Evolutionary conservation across 2,888 invertebrate species (phyloP).

Genomic region (Lathronympha strigana): DNA sequence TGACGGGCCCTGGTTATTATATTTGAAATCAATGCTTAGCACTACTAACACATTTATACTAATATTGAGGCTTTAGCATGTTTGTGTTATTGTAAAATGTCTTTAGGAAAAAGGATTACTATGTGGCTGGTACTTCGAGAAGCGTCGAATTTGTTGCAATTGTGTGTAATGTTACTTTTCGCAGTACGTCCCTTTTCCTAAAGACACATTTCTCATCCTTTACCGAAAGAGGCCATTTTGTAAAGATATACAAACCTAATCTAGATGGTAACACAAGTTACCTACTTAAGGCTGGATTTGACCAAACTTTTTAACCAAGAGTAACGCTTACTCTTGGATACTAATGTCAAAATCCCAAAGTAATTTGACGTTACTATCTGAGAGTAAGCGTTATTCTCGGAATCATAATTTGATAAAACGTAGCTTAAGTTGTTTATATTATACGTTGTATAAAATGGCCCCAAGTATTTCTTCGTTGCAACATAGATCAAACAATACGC

Average conservation of each 20-base stretch:
- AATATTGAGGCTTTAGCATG: slow-evolving; percentile 16
- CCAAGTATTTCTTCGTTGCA: background rate
- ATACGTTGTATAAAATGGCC: background rate
- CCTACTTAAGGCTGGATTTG: too few species aligned
- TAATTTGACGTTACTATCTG: too few species aligned
- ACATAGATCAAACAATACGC: background rate
- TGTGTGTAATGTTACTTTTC: background rate
- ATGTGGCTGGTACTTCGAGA: background rate
- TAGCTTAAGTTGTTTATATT: background rate
- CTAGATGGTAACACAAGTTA: too few species aligned
- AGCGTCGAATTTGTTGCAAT: background rate
- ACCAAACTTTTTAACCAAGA: too few species aligned
- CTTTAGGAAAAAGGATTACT: background rate
- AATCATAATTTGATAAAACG: too few species aligned
- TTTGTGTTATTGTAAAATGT: background rate
- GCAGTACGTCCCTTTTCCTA: background rate
- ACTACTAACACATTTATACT: slow-evolving; percentile 27
- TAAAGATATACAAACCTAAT: background rate
- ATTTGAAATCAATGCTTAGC: slow-evolving; percentile 12
- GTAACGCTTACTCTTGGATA: too few species aligned
- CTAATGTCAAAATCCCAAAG: too few species aligned
- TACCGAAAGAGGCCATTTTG: background rate
- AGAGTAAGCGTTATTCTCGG: too few species aligned
- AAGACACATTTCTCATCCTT: background rate
- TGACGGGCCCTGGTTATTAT: too few species aligned